These are phyloP conservation scores for Dryadula phaetusa DNA, from an alignment of 2,888 invertebrate genomes.

Conservation along the genomic window DNA sequence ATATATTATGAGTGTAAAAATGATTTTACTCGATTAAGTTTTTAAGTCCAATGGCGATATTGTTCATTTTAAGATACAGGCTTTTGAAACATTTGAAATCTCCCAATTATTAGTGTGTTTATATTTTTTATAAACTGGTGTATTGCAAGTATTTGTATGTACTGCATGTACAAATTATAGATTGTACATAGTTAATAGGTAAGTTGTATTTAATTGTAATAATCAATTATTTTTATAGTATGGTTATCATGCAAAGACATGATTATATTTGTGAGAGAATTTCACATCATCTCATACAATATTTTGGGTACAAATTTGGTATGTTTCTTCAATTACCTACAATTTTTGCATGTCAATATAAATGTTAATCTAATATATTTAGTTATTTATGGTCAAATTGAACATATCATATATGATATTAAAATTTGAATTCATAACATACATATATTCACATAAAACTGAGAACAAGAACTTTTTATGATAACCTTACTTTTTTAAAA, in stretches of 20 bases:
- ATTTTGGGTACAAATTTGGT: not conserved
- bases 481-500: constrained; percentile 2
- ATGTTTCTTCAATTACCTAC: no score
- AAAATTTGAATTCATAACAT: not conserved
- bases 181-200: constrained; percentile 36
- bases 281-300: not conserved
- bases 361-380: no score
- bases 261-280: not conserved
- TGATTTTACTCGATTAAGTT: constrained; percentile 59
- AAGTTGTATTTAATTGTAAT: constrained; percentile 22
- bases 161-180: constrained; percentile 67
- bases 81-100: constrained; percentile 50
- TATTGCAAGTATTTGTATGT: constrained; percentile 53
- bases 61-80: constrained; percentile 42
- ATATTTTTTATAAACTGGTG: constrained; percentile 40
- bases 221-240: constrained; percentile 22
- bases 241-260: constrained; percentile 7
- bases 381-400: not conserved
- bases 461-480: not conserved
- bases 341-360: no score
- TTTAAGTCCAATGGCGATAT: constrained; percentile 38
- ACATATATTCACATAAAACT: no score
- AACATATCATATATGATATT: not conserved
- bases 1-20: constrained; percentile 67
- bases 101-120: constrained; percentile 48